Percentiles rank a stretch among this genome's conserved stretches.
Evolutionary conservation across 1,140 invertebrate genomes (phyloP).

Genomic region (Hycleus cichorii): DNA sequence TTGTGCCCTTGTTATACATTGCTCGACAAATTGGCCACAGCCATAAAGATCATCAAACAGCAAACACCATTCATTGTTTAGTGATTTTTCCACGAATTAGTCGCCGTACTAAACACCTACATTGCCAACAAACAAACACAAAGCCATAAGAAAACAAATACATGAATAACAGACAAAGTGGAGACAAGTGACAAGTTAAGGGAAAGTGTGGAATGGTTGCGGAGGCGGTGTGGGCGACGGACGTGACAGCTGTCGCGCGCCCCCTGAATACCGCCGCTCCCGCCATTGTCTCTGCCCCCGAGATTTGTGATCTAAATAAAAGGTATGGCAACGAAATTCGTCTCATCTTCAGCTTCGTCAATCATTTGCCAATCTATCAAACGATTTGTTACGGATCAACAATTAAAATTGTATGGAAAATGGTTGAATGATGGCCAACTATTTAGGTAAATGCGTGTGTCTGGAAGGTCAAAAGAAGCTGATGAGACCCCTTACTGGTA

Average conservation of each 20-base stretch:
- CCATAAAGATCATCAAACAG: too few relatives aligned
- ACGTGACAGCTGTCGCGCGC: conserved; percentile 19
- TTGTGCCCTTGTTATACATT: too few relatives aligned
- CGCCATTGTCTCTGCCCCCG: conserved; percentile 17
- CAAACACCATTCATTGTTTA: not conserved
- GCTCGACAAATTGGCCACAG: too few relatives aligned
- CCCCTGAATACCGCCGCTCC: conserved; percentile 20
- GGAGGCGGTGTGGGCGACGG: conserved; percentile 12
- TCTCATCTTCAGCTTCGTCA: too few relatives aligned
- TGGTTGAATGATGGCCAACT: too few relatives aligned
- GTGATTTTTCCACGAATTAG: conserved; percentile 1
- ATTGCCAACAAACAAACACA: conserved; percentile 2
- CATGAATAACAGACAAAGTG: conserved; percentile 7
- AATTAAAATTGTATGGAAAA: too few relatives aligned
- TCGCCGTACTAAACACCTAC: not conserved
- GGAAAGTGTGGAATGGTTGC: conserved; percentile 9
- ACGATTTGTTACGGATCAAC: too few relatives aligned
- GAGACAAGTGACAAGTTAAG: conserved; percentile 4
- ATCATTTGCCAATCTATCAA: too few relatives aligned
- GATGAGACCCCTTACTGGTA: too few relatives aligned
- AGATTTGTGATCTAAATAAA: not conserved
- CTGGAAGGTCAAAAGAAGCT: too few relatives aligned
- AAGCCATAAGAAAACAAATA: conserved; percentile 5
- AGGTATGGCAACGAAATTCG: too few relatives aligned
- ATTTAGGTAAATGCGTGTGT: too few relatives aligned